These are phyloP conservation scores for Zaprionus davidi DNA, from an alignment of 1,140 invertebrate species.

Conservation along the genomic window DNA sequence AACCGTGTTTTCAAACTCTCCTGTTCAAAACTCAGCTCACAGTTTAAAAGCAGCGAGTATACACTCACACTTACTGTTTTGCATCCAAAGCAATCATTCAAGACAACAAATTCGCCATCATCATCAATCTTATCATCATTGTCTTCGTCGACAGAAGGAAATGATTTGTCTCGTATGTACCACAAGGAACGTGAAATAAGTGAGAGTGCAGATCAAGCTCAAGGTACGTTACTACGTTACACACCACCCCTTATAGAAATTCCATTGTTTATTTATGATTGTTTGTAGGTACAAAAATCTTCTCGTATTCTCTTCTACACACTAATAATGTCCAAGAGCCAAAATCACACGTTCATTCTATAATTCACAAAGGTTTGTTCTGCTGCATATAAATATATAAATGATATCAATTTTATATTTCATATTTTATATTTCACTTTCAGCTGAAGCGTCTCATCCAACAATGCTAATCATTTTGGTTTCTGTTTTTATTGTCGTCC, in stretches of 20 bases:
- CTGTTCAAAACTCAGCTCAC: slow-evolving; percentile 96
- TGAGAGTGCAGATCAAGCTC: slow-evolving; percentile 35
- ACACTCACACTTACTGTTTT: slow-evolving; percentile 90
- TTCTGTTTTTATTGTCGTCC: slow-evolving; percentile 86
- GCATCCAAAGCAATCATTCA: slow-evolving; percentile 88
- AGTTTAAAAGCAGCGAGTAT: slow-evolving; percentile 97
- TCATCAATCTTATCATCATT: slow-evolving; percentile 6
- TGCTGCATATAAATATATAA: neutral
- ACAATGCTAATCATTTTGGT: slow-evolving; percentile 93
- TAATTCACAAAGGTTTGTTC: slow-evolving; percentile 68
- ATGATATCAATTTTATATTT: neutral
- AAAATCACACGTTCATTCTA: slow-evolving; percentile 68
- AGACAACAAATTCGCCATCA: slow-evolving; percentile 55
- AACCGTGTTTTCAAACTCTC: slow-evolving; percentile 97
- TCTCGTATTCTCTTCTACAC: slow-evolving; percentile 78
- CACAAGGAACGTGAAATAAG: slow-evolving; percentile 22
- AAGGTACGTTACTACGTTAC: slow-evolving; percentile 31
- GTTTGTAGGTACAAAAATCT: slow-evolving; percentile 68
- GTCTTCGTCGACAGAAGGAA: slow-evolving; percentile 21
- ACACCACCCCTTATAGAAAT: too few species aligned
- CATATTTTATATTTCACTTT: slow-evolving; percentile 17
- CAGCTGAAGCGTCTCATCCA: slow-evolving; percentile 75
- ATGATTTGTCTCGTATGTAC: slow-evolving; percentile 34
- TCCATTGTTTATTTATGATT: neutral
- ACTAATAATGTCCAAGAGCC: slow-evolving; percentile 79